Evolutionary conservation across 2,797 vertebrate genomes (phyloP), one percentile per base, ranked within the genome.

Genomic region (Myotis findleyi): DNA sequence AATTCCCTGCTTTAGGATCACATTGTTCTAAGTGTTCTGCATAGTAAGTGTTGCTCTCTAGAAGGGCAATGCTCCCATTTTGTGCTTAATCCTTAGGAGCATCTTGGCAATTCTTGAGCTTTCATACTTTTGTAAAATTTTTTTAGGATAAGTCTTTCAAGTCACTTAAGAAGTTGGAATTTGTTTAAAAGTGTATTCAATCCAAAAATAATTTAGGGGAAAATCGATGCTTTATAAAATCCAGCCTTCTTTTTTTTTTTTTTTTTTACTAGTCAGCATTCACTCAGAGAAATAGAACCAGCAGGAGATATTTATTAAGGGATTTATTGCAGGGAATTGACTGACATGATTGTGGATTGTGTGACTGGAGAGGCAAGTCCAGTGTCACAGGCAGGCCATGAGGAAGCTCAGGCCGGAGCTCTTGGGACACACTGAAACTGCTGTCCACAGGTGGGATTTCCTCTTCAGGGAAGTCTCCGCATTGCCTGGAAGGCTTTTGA

Each of bases 211-310:
- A 94, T 85, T 88, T 91, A 5, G 47, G 51, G 75, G 64, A 85
- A 88, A 92, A 92, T 13, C 3, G 6, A 72, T 91, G 57, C 18
- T 93, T 92, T 86, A 64, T 79, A 62, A 68, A 95, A 82, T 93
- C 41, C 10, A 69, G 4, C 6, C 7, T 73, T 77, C 17, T 72
- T 47, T 47, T 47, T 33, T 33, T 72, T 47, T 47, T 47, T 33
- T 33, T 36, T 88, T 90, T 36, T 44, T 91, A n/a, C 21, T 8
- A 30, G 27, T 84, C 41, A 69, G 13, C 9, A 5, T 85, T 91
- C 53, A 69, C 38, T 47, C 23, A 89, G 59, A 89, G 80, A 89
- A 89, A 76, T 2, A 64, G 23, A 94, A 23, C 38, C 20, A 71
- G 9, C 5, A 59, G 53, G 68, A 69, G 44, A 20, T 88, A 68